phyloP scores from a whole-genome alignment of 2,888 invertebrate genomes.

The Magallana nippona region DNA sequence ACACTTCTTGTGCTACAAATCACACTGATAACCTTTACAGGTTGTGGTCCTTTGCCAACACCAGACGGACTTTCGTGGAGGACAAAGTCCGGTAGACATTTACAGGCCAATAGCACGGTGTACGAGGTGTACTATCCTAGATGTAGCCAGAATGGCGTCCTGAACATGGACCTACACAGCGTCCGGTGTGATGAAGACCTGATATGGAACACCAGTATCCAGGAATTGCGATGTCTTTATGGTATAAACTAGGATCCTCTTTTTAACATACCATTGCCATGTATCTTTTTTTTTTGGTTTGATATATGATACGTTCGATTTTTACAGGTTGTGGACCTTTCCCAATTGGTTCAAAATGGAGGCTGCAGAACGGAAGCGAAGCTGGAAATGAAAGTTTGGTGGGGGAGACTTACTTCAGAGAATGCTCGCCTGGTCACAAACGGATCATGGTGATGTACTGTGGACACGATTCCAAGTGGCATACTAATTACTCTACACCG shows the following conservation, averaged over 20 bases:
- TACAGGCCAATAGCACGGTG: neutral
- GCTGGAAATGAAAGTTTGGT: constrained; percentile 5
- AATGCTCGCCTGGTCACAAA: neutral
- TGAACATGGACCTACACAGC: neutral
- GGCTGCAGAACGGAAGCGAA: neutral
- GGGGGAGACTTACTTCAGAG: neutral
- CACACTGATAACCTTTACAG: neutral
- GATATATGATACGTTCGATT: too few species aligned
- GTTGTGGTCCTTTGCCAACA: neutral
- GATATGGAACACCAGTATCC: neutral
- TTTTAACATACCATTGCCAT: too few species aligned
- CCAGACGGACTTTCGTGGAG: neutral
- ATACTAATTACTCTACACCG: neutral
- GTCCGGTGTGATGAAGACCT: neutral
- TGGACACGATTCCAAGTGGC: neutral
- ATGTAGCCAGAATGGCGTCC: neutral
- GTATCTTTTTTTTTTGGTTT: too few species aligned
- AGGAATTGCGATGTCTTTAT: neutral
- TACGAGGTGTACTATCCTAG: neutral
- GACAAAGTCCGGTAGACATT: neutral
- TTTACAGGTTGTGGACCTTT: neutral
- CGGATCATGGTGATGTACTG: neutral
- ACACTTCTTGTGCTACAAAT: too few species aligned
- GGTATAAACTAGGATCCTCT: neutral
- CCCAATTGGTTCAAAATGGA: neutral